Evolutionary conservation across 2,113 vertebrate genomes (phyloP).

Genomic region (Anhinga anhinga): DNA sequence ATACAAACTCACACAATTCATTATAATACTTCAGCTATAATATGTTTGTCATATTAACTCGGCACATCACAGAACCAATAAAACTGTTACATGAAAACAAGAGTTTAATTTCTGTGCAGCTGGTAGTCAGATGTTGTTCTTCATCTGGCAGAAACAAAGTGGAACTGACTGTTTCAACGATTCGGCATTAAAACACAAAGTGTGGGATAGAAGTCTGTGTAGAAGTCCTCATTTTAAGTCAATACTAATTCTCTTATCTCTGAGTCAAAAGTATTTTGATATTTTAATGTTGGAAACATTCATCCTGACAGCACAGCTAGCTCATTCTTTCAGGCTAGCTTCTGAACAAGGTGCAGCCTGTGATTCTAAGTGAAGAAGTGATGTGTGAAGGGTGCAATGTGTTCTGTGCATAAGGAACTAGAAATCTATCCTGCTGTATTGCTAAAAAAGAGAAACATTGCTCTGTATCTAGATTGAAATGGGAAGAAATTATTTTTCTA

Average conservation of each 20-base stretch:
- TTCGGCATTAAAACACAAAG: background rate
- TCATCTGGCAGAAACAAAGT: background rate
- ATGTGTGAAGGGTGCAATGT: background rate
- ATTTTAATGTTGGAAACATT: background rate
- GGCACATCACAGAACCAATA: background rate
- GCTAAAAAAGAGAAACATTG: background rate
- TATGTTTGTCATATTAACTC: background rate
- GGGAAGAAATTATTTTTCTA: background rate
- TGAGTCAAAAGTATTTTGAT: background rate
- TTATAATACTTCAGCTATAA: background rate
- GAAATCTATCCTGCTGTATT: background rate
- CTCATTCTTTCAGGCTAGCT: background rate
- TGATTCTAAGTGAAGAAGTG: background rate
- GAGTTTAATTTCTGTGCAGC: background rate
- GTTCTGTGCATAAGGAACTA: background rate
- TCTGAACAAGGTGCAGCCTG: background rate
- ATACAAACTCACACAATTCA: background rate
- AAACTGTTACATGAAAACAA: background rate
- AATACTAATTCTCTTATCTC: constrained; percentile 5
- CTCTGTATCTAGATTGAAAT: background rate
- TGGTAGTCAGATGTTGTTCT: background rate
- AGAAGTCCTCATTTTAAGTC: background rate
- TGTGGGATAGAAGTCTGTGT: background rate
- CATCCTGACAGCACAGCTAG: background rate
- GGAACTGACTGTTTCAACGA: background rate